Conservation (phyloP, 2,888 invertebrate species). For the Cheilosia vulpina region DNA sequence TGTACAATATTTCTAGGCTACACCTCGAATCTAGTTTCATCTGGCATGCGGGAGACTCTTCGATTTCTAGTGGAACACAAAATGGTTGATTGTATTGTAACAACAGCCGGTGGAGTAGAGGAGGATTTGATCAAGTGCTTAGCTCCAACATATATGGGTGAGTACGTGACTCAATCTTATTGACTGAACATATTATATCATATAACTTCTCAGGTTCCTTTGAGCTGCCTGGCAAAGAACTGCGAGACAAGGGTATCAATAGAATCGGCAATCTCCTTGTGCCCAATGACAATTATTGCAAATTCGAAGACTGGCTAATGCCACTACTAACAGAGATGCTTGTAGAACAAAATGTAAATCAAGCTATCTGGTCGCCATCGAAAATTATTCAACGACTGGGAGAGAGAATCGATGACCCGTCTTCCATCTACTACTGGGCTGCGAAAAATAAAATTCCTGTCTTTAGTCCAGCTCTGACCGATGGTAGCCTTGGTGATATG, state of each 20-base stretch:
- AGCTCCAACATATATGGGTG: constrained; percentile 95
- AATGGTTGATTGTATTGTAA: constrained; percentile 97
- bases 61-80: constrained; percentile 93
- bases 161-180: constrained; percentile 5
- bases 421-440: constrained; percentile 98
- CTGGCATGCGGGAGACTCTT: constrained; percentile 96
- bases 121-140: constrained; percentile 99
- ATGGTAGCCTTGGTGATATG: constrained; percentile 99
- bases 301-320: constrained; percentile 97
- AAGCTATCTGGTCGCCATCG: constrained; percentile 95
- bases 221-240: constrained; percentile 89
- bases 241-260: constrained; percentile 94
- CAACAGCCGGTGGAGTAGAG: constrained; percentile 98
- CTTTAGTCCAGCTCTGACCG: constrained; percentile 98
- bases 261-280: constrained; percentile 95
- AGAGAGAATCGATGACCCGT: constrained; percentile 93
- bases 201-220: constrained; percentile 86
- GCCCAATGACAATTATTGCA: constrained; percentile 99
- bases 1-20: constrained; percentile 99
- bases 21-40: constrained; percentile 98
- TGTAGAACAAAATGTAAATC: constrained; percentile 91
- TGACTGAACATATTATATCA: no score
- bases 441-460: constrained; percentile 98
- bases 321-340: constrained; percentile 96
- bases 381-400: constrained; percentile 92